phyloP scores from a whole-genome alignment of 2,888 invertebrate species.

The Galeruca laticollis region DNA sequence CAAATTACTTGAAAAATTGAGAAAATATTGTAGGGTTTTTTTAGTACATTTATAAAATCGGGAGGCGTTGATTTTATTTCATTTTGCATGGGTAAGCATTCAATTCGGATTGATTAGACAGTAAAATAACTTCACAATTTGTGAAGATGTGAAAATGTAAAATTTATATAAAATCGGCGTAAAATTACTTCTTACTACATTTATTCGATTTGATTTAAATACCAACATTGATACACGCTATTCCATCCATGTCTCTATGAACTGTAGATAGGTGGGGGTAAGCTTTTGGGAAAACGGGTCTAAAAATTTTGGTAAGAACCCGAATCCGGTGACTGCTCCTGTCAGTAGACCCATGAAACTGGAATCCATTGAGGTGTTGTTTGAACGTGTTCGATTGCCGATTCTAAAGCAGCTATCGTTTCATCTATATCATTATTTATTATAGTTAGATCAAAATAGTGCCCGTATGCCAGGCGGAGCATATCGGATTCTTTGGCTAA shows the following conservation, averaged over 20 bases:
- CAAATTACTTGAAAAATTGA: no score
- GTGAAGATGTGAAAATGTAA: no score
- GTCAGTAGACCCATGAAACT: constrained; percentile 97
- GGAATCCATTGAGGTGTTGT: constrained; percentile 97
- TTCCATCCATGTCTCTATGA: neutral
- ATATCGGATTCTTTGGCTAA: constrained; percentile 97
- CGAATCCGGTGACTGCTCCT: constrained; percentile 65
- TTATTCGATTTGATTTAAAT: no score
- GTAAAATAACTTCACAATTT: no score
- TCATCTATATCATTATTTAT: constrained; percentile 99
- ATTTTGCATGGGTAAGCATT: no score
- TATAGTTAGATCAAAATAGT: constrained; percentile 97
- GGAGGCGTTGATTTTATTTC: neutral
- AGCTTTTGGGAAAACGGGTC: constrained; percentile 19
- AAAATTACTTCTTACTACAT: no score
- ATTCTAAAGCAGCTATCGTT: constrained; percentile 92
- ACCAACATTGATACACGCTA: no score
- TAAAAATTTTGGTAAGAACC: constrained; percentile 60
- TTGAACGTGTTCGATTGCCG: constrained; percentile 90
- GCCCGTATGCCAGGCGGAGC: constrained; percentile 96
- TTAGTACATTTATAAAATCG: neutral
- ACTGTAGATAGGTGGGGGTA: neutral
- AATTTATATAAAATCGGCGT: no score
- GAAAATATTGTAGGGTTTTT: neutral
- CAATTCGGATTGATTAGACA: no score